Evolutionary conservation across 1,140 invertebrate species (phyloP).

Genomic region (Yoshiicerus persimilis): DNA sequence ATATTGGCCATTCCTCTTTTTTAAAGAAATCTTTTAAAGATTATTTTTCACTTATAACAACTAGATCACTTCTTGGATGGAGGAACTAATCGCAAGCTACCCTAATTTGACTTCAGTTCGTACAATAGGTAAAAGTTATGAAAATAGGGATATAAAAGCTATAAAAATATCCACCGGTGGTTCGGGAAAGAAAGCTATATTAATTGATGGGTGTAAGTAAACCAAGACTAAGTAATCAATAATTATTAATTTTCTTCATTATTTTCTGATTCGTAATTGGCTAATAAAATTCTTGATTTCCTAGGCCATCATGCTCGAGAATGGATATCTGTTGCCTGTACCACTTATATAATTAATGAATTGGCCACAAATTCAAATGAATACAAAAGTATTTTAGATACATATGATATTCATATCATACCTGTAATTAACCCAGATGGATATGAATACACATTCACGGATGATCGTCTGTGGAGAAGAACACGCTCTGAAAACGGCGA

Average conservation of each 20-base stretch:
- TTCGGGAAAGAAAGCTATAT: conserved; percentile 33
- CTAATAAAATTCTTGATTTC: no score
- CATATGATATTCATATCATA: conserved; percentile 62
- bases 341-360: conserved; percentile 59
- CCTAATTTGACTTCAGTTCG: conserved; percentile 58
- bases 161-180: conserved; percentile 58
- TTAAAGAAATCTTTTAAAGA: not conserved
- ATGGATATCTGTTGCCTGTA: conserved; percentile 66
- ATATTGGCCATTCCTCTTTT: not conserved
- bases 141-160: conserved; percentile 64
- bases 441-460: conserved; percentile 62
- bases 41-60: not conserved
- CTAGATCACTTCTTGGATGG: conserved; percentile 58
- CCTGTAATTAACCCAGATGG: conserved; percentile 73
- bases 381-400: not conserved
- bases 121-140: conserved; percentile 60
- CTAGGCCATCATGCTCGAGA: conserved; percentile 66
- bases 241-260: not conserved
- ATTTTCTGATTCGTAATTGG: no score
- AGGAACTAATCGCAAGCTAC: conserved; percentile 56
- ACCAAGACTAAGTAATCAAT: not conserved
- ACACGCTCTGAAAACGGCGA: conserved; percentile 25
- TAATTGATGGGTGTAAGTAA: conserved; percentile 45
- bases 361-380: conserved; percentile 48
- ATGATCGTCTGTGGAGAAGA: conserved; percentile 51